Conservation (phyloP, 2,113 vertebrate species). For the Anolis sagrei region DNA sequence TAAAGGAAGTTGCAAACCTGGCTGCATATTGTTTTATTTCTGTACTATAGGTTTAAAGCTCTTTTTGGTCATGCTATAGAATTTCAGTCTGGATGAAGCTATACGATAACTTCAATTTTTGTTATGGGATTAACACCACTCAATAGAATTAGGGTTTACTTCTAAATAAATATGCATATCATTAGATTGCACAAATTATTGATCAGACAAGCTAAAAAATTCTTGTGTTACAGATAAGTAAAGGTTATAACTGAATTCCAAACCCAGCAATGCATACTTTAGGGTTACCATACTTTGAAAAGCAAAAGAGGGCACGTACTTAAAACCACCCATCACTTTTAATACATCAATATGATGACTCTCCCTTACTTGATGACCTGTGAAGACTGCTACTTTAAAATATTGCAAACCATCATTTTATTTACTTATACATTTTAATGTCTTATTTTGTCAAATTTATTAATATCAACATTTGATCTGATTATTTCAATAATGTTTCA, state of each 20-base stretch:
- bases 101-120: too few species aligned
- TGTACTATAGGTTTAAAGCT: neutral
- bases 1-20: neutral
- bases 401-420: too few species aligned
- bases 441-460: too few species aligned
- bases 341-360: too few species aligned
- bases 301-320: too few species aligned
- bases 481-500: too few species aligned
- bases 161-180: neutral
- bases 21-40: neutral
- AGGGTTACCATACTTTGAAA: too few species aligned
- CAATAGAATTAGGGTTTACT: neutral
- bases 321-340: too few species aligned
- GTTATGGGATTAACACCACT: neutral
- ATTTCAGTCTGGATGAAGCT: neutral
- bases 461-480: too few species aligned
- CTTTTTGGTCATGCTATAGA: neutral
- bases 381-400: too few species aligned
- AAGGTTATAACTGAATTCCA: constrained; percentile 37
- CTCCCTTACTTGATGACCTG: too few species aligned
- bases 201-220: neutral
- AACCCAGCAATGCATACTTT: constrained; percentile 33
- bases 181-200: neutral
- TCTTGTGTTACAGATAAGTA: constrained; percentile 47
- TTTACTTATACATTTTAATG: too few species aligned